A percentile compares a stretch with the other conserved stretches of the same genome.
phyloP scores from a whole-genome alignment of 1,140 invertebrate species.

The Drosophila dunni region DNA sequence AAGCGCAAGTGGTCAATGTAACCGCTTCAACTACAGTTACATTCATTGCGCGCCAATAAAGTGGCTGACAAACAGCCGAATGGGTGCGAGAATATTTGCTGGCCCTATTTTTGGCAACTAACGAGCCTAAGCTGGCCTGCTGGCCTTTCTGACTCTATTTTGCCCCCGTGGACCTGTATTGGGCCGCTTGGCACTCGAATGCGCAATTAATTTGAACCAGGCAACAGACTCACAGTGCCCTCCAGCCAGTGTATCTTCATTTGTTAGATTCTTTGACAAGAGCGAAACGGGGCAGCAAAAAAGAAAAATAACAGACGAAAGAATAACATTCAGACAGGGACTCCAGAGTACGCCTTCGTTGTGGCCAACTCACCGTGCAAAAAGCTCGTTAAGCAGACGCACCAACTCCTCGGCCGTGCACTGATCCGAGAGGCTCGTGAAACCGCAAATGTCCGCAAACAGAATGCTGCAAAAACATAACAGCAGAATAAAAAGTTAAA shows the following conservation, averaged over 20 bases:
- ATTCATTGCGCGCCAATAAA: conserved; percentile 34
- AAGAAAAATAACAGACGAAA: conserved; percentile 2
- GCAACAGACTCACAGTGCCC: neutral
- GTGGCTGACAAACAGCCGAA: conserved; percentile 29
- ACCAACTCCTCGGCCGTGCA: conserved; percentile 98
- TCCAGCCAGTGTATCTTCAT: conserved; percentile 23
- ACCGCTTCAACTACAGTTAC: conserved; percentile 4
- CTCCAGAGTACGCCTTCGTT: conserved; percentile 25
- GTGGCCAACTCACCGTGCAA: conserved; percentile 90
- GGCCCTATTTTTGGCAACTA: conserved; percentile 4
- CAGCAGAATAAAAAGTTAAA: conserved; percentile 21
- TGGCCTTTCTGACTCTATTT: neutral
- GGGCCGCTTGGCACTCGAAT: conserved; percentile 43
- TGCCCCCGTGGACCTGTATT: neutral
- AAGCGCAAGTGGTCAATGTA: conserved; percentile 12
- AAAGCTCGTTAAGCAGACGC: conserved; percentile 96
- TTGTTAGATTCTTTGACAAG: conserved; percentile 34
- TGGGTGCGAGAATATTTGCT: neutral
- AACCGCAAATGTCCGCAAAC: conserved; percentile 99
- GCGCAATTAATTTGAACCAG: conserved; percentile 56
- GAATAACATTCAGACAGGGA: conserved; percentile 7
- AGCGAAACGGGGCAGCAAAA: conserved; percentile 29
- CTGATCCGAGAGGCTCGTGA: conserved; percentile 96
- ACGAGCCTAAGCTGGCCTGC: conserved; percentile 24
- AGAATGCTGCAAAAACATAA: conserved; percentile 91